Base-by-base conservation (phyloP, 2,113 vertebrate genomes). In the Podiceps cristatus region DNA sequence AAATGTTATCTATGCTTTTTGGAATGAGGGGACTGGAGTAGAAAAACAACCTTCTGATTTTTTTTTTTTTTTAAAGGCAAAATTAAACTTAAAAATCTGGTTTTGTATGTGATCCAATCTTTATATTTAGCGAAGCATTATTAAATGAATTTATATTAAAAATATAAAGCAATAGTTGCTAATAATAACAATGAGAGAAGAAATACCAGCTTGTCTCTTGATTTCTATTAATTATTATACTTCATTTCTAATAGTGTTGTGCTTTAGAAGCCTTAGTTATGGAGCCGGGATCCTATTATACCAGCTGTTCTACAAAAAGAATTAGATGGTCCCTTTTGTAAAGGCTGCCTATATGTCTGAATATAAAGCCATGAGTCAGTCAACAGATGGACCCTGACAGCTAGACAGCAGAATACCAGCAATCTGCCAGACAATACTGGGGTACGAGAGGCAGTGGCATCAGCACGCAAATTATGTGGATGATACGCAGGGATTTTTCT, bases 341-440 rank as follows among this genome's bases (percentile, higher is more conserved):
- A 58, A 49, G 56, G 23, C 4, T 77, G 79, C 59, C 68, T 96
- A 4, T 63, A 47, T 68, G 49, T 75, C 73, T 93, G 11, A 23
- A 7, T 66, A 13, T 13, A 76, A 49, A 80, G 63, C 76, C 13
- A 4, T 1, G 37, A 94, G 62, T 45, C 76, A 94, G 62, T 45
- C 76, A 81, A 84, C 94, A 96, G 94, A 97, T 95, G 92, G 96
- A 55, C 50, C 7, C 68, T 77, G 92, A 82, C 85, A 93, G 64
- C 83, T 80, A 52, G 29, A 72, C 29, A 75, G 68, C 33, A 76
- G 53, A 75, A 11, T 59, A 74, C 47, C 83, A 74, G 56, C 59
- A 67, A 75, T 40, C 67, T 37, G 75, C 45, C 82, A 92, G 83
- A 52, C 88, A 50, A 1, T 71, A 23, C 80, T 71, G 67, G 17